Evolutionary conservation across 1,140 invertebrate species (phyloP).

Genomic region (Bombus ignitus): DNA sequence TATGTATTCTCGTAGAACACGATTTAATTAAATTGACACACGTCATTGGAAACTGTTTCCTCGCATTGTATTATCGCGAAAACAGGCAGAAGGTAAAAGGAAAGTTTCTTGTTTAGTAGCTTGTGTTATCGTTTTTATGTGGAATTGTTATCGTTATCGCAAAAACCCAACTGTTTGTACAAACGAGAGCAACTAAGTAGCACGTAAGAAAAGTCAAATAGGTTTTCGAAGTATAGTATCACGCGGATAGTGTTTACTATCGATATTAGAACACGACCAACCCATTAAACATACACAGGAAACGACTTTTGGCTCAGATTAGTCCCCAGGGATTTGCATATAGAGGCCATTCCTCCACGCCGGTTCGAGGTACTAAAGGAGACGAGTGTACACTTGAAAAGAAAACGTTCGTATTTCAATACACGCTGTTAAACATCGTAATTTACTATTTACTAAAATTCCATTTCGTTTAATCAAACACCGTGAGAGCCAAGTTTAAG

Average conservation of each 20-base stretch:
- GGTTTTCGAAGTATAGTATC: not conserved
- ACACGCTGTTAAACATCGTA: not conserved
- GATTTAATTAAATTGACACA: not conserved
- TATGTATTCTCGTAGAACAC: no score
- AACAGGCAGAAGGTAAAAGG: not conserved
- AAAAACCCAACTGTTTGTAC: constrained; percentile 18
- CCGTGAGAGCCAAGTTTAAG: not conserved
- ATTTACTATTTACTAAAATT: not conserved
- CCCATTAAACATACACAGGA: constrained; percentile 45
- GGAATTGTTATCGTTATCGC: constrained; percentile 39
- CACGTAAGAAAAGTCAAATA: constrained; percentile 9
- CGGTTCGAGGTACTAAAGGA: not conserved
- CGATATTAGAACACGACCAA: constrained; percentile 9
- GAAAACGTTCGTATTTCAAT: not conserved
- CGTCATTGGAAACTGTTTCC: not conserved
- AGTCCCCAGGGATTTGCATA: constrained; percentile 25
- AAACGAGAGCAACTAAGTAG: constrained; percentile 9
- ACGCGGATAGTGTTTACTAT: not conserved
- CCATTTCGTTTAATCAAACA: not conserved
- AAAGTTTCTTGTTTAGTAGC: not conserved
- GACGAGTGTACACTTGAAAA: not conserved
- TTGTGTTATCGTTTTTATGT: constrained; percentile 12
- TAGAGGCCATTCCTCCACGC: not conserved
- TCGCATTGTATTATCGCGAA: not conserved
- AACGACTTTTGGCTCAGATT: constrained; percentile 38